Conservation (phyloP, 2,113 vertebrate genomes). For the Pedetes capensis region DNA sequence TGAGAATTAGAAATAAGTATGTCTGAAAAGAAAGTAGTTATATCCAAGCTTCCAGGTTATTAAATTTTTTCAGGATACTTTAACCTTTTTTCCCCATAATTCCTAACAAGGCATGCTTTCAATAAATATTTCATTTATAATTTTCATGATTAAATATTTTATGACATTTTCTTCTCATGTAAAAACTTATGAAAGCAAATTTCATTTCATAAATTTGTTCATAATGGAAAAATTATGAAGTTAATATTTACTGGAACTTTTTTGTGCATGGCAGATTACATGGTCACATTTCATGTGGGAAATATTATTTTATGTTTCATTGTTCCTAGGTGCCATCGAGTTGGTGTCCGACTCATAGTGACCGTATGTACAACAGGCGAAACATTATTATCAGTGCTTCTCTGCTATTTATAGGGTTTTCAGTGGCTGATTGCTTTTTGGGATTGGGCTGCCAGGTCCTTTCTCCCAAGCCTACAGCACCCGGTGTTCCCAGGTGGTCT, state of each 20-base stretch:
- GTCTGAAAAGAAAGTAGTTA: background rate
- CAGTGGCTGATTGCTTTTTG: no score
- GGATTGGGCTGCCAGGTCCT: no score
- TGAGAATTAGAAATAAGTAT: background rate
- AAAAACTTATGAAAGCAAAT: background rate
- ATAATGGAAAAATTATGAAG: background rate
- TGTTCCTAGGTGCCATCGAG: background rate
- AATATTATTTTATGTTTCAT: background rate
- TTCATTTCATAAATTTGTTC: background rate
- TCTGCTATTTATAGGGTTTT: no score
- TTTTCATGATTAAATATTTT: constrained; percentile 6
- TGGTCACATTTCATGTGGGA: background rate
- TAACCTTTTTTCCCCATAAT: background rate
- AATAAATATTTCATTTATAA: background rate
- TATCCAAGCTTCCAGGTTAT: background rate
- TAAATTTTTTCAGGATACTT: background rate
- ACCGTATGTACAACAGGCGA: no score
- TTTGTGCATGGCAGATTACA: background rate
- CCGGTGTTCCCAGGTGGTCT: no score
- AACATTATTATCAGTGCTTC: no score
- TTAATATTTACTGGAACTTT: background rate
- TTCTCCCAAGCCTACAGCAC: no score
- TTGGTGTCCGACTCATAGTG: no score
- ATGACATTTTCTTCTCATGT: background rate
- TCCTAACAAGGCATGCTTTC: background rate